Evolutionary conservation across 1,140 invertebrate species (phyloP).

Genomic region (Popillia japonica): DNA sequence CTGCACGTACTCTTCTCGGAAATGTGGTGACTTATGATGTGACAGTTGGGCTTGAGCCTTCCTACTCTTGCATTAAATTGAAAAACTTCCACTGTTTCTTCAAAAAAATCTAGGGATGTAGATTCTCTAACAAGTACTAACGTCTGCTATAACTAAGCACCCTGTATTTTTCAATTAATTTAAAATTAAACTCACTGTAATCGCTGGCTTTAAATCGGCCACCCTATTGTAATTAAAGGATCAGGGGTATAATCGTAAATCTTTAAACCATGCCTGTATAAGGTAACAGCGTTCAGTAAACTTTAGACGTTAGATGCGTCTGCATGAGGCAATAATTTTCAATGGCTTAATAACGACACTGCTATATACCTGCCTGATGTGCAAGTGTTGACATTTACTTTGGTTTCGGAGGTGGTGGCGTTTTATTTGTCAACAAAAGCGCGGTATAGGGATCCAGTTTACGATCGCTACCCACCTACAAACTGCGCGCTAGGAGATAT

Average conservation of each 20-base stretch:
- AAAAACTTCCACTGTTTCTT: too few species aligned
- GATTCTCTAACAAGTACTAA: not conserved
- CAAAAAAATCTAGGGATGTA: too few species aligned
- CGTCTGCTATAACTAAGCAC: too few species aligned
- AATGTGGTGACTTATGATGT: too few species aligned
- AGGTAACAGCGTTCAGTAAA: not conserved
- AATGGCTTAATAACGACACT: constrained; percentile 21
- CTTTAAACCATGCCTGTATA: not conserved
- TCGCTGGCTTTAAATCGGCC: not conserved
- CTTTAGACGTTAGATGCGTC: constrained; percentile 25
- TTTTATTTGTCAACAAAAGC: constrained; percentile 20
- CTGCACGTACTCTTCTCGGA: too few species aligned
- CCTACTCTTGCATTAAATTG: too few species aligned
- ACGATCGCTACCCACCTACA: not conserved
- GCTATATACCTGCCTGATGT: not conserved
- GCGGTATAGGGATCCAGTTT: not conserved
- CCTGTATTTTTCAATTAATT: constrained; percentile 21
- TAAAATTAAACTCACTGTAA: constrained; percentile 12
- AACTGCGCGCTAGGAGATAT: not conserved
- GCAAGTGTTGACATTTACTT: constrained; percentile 33
- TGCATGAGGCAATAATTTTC: constrained; percentile 19
- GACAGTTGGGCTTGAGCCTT: too few species aligned
- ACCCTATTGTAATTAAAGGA: not conserved
- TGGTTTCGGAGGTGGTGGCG: constrained; percentile 5
- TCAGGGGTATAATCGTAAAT: not conserved